A percentile compares a stretch with the other conserved stretches of the same genome.
Evolutionary conservation across 2,888 invertebrate genomes (phyloP).

Genomic region (Agriopis leucophaearia): DNA sequence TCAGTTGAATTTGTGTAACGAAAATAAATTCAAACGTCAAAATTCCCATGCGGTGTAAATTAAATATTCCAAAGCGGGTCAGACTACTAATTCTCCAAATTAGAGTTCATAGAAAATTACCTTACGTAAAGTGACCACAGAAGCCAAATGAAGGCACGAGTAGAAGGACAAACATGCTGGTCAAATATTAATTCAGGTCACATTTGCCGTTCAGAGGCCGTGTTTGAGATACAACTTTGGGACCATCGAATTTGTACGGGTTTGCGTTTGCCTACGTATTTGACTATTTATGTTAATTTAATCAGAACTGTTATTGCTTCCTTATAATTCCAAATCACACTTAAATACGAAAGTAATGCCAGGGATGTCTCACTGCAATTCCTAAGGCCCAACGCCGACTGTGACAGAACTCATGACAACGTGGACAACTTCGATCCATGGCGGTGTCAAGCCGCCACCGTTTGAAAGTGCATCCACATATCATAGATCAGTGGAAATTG

Average conservation of each 20-base stretch:
- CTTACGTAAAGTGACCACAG: slow-evolving; percentile 62
- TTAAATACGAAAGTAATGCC: neutral
- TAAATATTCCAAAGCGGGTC: slow-evolving; percentile 63
- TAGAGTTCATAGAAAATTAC: slow-evolving; percentile 73
- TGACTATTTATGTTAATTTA: slow-evolving; percentile 81
- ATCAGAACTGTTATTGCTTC: slow-evolving; percentile 62
- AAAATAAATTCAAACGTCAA: slow-evolving; percentile 56
- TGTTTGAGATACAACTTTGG: slow-evolving; percentile 83
- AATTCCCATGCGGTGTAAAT: slow-evolving; percentile 52
- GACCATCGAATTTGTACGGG: slow-evolving; percentile 78
- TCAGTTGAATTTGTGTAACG: slow-evolving; percentile 22
- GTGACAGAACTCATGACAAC: too few relatives aligned
- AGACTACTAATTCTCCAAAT: slow-evolving; percentile 68
- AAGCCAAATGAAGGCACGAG: slow-evolving; percentile 73
- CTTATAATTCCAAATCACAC: neutral
- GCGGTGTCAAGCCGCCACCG: too few relatives aligned
- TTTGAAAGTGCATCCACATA: too few relatives aligned
- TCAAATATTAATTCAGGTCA: slow-evolving; percentile 85
- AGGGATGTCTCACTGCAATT: too few relatives aligned
- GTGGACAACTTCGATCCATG: too few relatives aligned
- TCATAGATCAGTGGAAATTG: too few relatives aligned
- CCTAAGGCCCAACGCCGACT: too few relatives aligned
- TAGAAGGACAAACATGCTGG: slow-evolving; percentile 66
- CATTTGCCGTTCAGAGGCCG: slow-evolving; percentile 75
- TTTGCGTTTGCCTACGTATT: slow-evolving; percentile 76